Evolutionary conservation across 2,113 vertebrate genomes (phyloP), one percentile per base, ranked within the genome.

Genomic region (Calonectris borealis): DNA sequence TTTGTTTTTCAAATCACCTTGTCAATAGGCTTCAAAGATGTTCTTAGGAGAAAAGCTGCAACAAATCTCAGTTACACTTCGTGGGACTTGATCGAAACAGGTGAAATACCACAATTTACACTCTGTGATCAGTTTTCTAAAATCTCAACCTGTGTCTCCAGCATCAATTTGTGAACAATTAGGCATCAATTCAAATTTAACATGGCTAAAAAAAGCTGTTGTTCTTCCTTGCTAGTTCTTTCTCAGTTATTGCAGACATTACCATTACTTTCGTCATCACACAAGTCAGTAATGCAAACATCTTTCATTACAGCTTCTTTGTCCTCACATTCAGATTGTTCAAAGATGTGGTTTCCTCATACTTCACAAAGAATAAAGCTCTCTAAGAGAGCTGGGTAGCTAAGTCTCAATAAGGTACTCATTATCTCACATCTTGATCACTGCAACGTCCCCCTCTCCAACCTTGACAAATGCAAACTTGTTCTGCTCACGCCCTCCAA

Each of bases 401-500:
- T 66, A 52, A 52, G 26, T 26, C 51, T 83, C 61, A 71, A n/a
- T 12, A 54, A 86, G 29, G 49, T 69, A 76, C n/a, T 64, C 46
- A 16, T 55, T 44, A 86, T 49, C 36, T 62, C 60, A 78, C 34
- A 62, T 38, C 32, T 8, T 61, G 24, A 84, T 54, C 16, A 31
- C 21, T 78, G 51, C 34, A 78, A 49, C 0, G 0, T 31, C 16
- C 2, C 4, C 34, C 60, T 36, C 51, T 75, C 36, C 38, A 82
- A 1, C 17, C 16, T 6, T 62, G 65, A 48, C 10, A 84, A 83
- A 84, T 13, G 5, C 31, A 69, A 73, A 73, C 16, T 16, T 4
- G 5, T 73, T 81, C 64, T 72, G 62, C 32, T 83, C 25, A 26
- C 21, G 58, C 38, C 16, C 49, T 89, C 86, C 32, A 65, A 65